Base-by-base conservation (phyloP, 2,888 invertebrate species). In the Blomia tropicalis region DNA sequence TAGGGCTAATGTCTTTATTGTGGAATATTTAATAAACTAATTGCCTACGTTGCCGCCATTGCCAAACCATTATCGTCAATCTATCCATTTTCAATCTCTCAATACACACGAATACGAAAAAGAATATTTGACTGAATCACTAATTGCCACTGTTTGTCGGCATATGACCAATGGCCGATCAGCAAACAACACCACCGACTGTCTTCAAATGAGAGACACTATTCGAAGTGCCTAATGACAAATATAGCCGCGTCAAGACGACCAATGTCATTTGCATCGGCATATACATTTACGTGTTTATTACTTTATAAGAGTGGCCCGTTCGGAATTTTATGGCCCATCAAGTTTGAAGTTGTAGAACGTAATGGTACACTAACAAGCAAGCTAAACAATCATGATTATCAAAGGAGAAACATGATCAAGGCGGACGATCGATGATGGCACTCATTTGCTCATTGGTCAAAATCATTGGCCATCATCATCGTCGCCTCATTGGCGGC, bases 111-210 rank as follows among this genome's bases (percentile, higher is more conserved):
- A n/a, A n/a, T n/a, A n/a, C n/a, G n/a, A n/a, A n/a, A n/a, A n/a
- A n/a, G n/a, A n/a, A n/a, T n/a, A n/a, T n/a, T n/a, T 47, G 51
- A 7, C 51, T 27, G 23, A 11, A 7, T 47, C 51, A n/a, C 51
- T 47, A 47, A 47, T 47, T 47, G 51, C 51, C 51, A 11, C 51
- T 27, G 51, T 47, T 47, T 47, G 51, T 47, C 51, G 51, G 51
- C 51, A 47, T 27, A 14, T 11, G 7, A 11, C n/a, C 23, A n/a
- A 7, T 11, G 51, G 7, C 7, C 23, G 23, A 7, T 22, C n/a
- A n/a, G 51, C 51, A 47, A n/a, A 27, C 51, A 47, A 7, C 51
- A 47, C 7, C 7, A 47, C 51, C 7, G 51, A n/a, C n/a, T n/a
- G n/a, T n/a, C n/a, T n/a, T n/a, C n/a, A n/a, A n/a, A n/a, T n/a